Percentiles rank a stretch among this genome's conserved stretches.
These are phyloP conservation scores for Nomada ferruginata DNA, from an alignment of 2,888 invertebrate species.

Conservation along the genomic window DNA sequence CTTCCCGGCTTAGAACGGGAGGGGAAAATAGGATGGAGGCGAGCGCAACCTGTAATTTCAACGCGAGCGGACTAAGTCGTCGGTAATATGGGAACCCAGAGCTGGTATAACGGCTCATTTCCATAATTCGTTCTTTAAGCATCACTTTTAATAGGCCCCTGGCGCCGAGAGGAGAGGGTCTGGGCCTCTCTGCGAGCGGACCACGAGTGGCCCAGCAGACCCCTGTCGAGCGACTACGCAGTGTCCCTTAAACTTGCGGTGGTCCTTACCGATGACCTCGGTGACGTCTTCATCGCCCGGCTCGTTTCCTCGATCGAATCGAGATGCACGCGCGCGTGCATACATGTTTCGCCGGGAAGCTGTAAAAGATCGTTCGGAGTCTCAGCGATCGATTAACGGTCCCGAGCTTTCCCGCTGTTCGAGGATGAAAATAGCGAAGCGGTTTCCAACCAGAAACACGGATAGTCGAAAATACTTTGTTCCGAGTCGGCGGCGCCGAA, in stretches of 20 bases:
- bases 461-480: slow-evolving; percentile 21
- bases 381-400: slow-evolving; percentile 14
- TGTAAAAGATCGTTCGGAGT: background rate
- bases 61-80: slow-evolving; percentile 78
- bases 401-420: background rate
- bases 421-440: background rate
- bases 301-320: slow-evolving; percentile 2
- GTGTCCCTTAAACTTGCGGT: slow-evolving; percentile 62
- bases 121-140: slow-evolving; percentile 83
- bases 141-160: slow-evolving; percentile 83
- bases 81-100: slow-evolving; percentile 80
- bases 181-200: slow-evolving; percentile 1
- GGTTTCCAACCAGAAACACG: background rate
- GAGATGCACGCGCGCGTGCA: too few species aligned
- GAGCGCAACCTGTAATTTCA: slow-evolving; percentile 81
- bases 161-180: slow-evolving; percentile 75
- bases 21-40: slow-evolving; percentile 31
- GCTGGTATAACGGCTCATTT: slow-evolving; percentile 78
- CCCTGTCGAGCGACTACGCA: slow-evolving; percentile 57
- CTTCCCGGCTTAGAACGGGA: slow-evolving; percentile 55
- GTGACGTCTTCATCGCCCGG: slow-evolving; percentile 56
- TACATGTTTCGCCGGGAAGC: slow-evolving; percentile 2
- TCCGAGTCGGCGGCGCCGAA: background rate
- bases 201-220: slow-evolving; percentile 36
- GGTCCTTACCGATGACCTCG: slow-evolving; percentile 41